Evolutionary conservation across 2,888 invertebrate genomes (phyloP).

Genomic region (Cataglyphis rosenhaueri): DNA sequence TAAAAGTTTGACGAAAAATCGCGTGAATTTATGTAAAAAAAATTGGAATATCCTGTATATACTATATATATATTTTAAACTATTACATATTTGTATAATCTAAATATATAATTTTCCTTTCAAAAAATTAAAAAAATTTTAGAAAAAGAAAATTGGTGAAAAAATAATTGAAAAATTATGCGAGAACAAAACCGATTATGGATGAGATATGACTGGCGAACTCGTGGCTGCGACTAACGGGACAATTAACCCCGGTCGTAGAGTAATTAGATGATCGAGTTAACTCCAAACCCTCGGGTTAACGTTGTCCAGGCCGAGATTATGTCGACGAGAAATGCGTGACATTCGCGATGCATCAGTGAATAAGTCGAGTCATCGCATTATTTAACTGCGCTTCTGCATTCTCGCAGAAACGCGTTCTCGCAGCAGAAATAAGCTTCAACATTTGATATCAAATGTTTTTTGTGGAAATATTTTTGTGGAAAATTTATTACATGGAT

Average conservation of each 20-base stretch:
- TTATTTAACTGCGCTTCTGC: not conserved
- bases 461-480: not conserved
- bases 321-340: conserved; percentile 49
- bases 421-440: not conserved
- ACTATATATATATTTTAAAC: too few relatives aligned
- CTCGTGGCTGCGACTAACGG: conserved; percentile 77
- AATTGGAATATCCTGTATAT: not conserved
- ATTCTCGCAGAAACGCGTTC: not conserved
- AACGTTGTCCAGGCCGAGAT: conserved; percentile 72
- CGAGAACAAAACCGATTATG: not conserved
- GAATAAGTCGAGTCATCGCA: conserved; percentile 5
- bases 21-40: not conserved
- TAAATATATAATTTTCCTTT: not conserved
- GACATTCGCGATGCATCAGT: conserved; percentile 13
- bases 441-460: not conserved
- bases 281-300: conserved; percentile 80
- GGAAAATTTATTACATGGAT: not conserved
- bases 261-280: conserved; percentile 83
- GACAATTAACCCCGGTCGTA: conserved; percentile 82
- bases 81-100: too few relatives aligned
- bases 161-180: conserved; percentile 18
- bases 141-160: not conserved
- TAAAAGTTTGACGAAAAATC: not conserved
- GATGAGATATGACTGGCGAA: conserved; percentile 24
- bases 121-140: not conserved